Evolutionary conservation across 2,888 invertebrate genomes (phyloP).

Genomic region (Caenorhabditis japonica): DNA sequence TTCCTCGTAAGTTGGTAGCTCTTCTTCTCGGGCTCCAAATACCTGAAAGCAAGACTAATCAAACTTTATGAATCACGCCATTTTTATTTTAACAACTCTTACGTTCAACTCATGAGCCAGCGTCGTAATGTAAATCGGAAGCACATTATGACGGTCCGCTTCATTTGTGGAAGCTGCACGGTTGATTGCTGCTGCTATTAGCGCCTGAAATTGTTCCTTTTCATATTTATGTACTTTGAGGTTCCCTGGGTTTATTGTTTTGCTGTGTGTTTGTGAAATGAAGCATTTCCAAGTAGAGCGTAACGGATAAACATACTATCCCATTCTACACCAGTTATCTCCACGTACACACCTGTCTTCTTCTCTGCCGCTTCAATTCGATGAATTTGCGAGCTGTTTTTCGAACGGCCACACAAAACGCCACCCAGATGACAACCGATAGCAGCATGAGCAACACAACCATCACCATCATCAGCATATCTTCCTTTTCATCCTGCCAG

Average conservation of each 20-base stretch:
- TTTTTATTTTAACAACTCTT: too few relatives aligned
- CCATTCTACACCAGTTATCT: not conserved
- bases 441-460: slow-evolving; percentile 65
- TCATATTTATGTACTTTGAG: not conserved
- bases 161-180: slow-evolving; percentile 60
- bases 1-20: slow-evolving; percentile 64
- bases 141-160: slow-evolving; percentile 57
- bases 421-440: slow-evolving; percentile 70
- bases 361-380: slow-evolving; percentile 64
- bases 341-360: slow-evolving; percentile 63
- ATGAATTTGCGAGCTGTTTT: slow-evolving; percentile 63
- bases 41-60: too few relatives aligned
- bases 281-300: slow-evolving; percentile 35
- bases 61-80: too few relatives aligned
- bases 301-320: slow-evolving; percentile 18
- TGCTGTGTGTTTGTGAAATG: too few relatives aligned
- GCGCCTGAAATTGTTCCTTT: slow-evolving; percentile 38
- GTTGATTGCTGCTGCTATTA: slow-evolving; percentile 62
- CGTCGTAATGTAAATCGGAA: slow-evolving; percentile 60
- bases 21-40: slow-evolving; percentile 48
- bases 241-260: not conserved
- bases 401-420: slow-evolving; percentile 67
- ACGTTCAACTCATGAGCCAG: slow-evolving; percentile 60
- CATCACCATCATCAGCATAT: slow-evolving; percentile 60
- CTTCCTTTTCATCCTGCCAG: slow-evolving; percentile 53